Evolutionary conservation across 2,113 vertebrate genomes (phyloP).

Genomic region (Polyodon spathula): DNA sequence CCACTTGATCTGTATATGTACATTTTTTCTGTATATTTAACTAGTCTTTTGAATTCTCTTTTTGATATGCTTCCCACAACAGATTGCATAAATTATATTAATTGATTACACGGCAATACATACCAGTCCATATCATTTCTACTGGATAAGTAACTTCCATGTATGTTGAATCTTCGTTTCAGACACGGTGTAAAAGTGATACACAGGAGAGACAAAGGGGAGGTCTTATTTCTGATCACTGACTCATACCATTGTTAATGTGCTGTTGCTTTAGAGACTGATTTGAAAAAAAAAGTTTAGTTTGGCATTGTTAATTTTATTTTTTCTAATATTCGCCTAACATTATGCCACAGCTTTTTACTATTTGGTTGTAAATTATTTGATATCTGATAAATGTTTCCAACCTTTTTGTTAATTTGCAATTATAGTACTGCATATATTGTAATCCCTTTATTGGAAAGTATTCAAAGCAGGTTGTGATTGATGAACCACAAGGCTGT

Average conservation of each 20-base stretch:
- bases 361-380: neutral
- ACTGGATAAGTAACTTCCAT: no score
- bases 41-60: neutral
- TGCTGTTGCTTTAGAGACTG: neutral
- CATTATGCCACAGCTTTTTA: constrained; percentile 7
- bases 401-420: neutral
- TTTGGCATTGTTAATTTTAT: neutral
- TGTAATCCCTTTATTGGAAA: no score
- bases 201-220: no score
- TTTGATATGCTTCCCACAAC: neutral
- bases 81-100: no score
- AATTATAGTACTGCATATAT: no score
- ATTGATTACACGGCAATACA: no score
- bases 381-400: neutral
- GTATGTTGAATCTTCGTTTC: no score
- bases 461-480: no score
- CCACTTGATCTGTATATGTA: no score
- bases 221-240: neutral
- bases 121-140: no score
- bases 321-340: constrained; percentile 3
- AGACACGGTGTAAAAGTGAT: no score
- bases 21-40: neutral
- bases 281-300: neutral
- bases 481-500: no score
- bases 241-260: neutral